Conservation (phyloP, 2,888 invertebrate species). For the Cataglyphis altisquamis region DNA sequence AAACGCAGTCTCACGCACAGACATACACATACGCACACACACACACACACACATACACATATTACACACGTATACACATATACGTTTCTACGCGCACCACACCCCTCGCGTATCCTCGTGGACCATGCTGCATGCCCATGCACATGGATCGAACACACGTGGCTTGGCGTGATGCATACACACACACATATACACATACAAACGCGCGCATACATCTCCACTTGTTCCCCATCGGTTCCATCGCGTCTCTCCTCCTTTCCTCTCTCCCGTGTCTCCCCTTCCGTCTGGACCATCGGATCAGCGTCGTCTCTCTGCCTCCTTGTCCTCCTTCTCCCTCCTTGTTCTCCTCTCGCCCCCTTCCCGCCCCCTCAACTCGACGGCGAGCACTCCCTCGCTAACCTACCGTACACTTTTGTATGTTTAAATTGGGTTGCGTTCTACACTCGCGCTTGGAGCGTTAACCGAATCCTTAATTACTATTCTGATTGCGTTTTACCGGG, state of each 20-base stretch:
- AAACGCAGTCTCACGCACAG: slow-evolving; percentile 23
- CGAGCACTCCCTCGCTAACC: slow-evolving; percentile 73
- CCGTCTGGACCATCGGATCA: slow-evolving; percentile 38
- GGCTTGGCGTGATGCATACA: slow-evolving; percentile 13
- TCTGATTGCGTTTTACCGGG: slow-evolving; percentile 80
- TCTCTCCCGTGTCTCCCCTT: slow-evolving; percentile 44
- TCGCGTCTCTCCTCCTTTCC: slow-evolving; percentile 59
- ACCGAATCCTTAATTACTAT: slow-evolving; percentile 84
- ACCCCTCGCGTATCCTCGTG: slow-evolving; percentile 52
- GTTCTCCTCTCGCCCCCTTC: slow-evolving; percentile 44
- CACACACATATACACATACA: background rate
- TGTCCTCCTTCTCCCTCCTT: slow-evolving; percentile 44
- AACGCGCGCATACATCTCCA: slow-evolving; percentile 17
- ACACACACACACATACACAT: slow-evolving; percentile 9
- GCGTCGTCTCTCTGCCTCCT: slow-evolving; percentile 48
- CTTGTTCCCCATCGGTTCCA: slow-evolving; percentile 64
- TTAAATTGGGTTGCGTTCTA: slow-evolving; percentile 83
- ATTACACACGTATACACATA: no score
- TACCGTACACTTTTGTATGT: slow-evolving; percentile 80
- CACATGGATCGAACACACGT: slow-evolving; percentile 37
- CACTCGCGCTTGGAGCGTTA: slow-evolving; percentile 80
- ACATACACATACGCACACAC: slow-evolving; percentile 30
- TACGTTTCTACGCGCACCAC: slow-evolving; percentile 14
- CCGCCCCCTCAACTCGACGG: slow-evolving; percentile 47
- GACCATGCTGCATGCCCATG: slow-evolving; percentile 35